phyloP scores from a whole-genome alignment of 2,113 vertebrate genomes.

The Zosterops hypoxanthus region DNA sequence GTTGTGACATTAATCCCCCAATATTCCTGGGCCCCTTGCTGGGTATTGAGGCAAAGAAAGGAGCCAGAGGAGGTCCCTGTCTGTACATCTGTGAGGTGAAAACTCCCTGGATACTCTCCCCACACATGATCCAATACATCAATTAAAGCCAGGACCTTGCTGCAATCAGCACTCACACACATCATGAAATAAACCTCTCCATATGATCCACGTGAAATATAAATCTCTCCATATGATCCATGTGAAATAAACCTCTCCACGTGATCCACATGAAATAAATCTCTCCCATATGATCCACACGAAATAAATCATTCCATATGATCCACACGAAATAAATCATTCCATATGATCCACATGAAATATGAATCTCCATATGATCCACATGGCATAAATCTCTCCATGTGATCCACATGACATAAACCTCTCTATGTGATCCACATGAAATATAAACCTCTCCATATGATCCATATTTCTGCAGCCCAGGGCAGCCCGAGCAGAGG shows the following conservation, averaged over 20 bases:
- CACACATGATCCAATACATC: slow-evolving; percentile 48
- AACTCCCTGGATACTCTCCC: slow-evolving; percentile 47
- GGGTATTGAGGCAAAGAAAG: slow-evolving; percentile 65
- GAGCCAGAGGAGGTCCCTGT: slow-evolving; percentile 57
- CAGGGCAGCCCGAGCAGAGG: neutral
- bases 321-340: too few relatives aligned
- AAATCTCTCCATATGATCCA: too few relatives aligned
- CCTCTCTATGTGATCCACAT: too few relatives aligned
- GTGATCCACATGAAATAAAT: too few relatives aligned
- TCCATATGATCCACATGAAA: too few relatives aligned
- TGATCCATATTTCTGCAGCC: neutral
- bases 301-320: too few relatives aligned
- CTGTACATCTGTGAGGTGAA: slow-evolving; percentile 57
- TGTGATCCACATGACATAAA: too few relatives aligned
- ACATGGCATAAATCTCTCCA: too few relatives aligned
- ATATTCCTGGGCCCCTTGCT: slow-evolving; percentile 31
- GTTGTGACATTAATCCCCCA: slow-evolving; percentile 64
- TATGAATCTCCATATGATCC: too few relatives aligned
- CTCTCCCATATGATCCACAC: too few relatives aligned
- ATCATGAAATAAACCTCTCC: neutral
- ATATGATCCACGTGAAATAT: neutral
- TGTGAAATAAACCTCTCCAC: too few relatives aligned
- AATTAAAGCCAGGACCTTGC: slow-evolving; percentile 24
- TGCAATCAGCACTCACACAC: neutral
- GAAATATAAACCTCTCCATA: too few relatives aligned